A percentile compares a stretch with the other conserved stretches of the same genome.
phyloP scores from a whole-genome alignment of 2,113 vertebrate genomes.

The Rana temporaria region DNA sequence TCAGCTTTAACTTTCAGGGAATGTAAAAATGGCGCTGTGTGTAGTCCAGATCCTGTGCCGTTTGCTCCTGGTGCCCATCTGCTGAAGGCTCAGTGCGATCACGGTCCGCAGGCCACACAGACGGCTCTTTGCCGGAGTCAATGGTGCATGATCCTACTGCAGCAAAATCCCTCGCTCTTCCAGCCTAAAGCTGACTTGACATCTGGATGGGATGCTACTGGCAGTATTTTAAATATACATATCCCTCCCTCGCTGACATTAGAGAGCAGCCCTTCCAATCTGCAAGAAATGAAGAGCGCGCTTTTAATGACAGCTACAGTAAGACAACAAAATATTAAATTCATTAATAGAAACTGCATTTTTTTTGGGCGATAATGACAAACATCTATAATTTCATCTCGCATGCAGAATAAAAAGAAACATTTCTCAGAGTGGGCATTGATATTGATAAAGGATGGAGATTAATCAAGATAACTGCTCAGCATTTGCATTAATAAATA shows the following conservation, averaged over 20 bases:
- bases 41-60: background rate
- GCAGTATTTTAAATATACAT: slow-evolving; percentile 23
- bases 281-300: background rate
- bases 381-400: too few relatives aligned
- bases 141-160: background rate
- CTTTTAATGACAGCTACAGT: too few relatives aligned
- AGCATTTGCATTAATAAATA: too few relatives aligned
- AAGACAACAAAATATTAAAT: too few relatives aligned
- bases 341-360: too few relatives aligned
- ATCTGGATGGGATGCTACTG: slow-evolving; percentile 27
- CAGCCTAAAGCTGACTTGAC: background rate
- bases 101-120: background rate
- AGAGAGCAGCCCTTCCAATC: background rate
- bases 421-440: too few relatives aligned
- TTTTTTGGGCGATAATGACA: too few relatives aligned
- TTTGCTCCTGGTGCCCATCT: slow-evolving; percentile 1
- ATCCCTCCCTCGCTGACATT: background rate
- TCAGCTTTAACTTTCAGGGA: too few relatives aligned
- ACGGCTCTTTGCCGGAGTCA: slow-evolving; percentile 1
- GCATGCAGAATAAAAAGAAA: too few relatives aligned
- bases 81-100: background rate
- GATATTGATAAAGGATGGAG: too few relatives aligned
- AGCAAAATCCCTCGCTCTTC: background rate
- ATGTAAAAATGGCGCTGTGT: too few relatives aligned
- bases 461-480: background rate